These are phyloP conservation scores for Drosophila orosa DNA, from an alignment of 1,140 invertebrate genomes.

Conservation along the genomic window DNA sequence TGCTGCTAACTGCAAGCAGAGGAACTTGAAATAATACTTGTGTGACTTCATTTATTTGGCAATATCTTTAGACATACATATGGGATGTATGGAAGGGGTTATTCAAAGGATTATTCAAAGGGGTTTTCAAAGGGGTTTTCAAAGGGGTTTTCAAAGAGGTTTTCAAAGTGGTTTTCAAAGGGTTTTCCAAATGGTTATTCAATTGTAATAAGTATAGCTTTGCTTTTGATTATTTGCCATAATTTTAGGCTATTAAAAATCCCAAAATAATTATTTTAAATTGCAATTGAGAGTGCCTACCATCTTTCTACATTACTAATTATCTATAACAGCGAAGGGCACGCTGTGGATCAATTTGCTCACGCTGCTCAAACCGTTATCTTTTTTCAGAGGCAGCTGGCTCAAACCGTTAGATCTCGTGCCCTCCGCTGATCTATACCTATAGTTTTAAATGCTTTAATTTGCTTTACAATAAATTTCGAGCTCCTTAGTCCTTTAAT, in stretches of 20 bases:
- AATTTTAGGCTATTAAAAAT: background rate
- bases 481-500: background rate
- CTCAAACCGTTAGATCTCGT: too few relatives aligned
- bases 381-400: too few relatives aligned
- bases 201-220: background rate
- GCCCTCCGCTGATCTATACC: too few relatives aligned
- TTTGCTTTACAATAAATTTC: too few relatives aligned
- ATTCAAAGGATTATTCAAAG: too few relatives aligned
- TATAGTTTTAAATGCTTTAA: background rate
- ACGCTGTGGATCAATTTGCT: too few relatives aligned
- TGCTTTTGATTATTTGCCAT: background rate
- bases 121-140: too few relatives aligned
- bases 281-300: background rate
- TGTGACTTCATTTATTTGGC: slow-evolving; percentile 31
- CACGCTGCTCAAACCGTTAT: too few relatives aligned
- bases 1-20: slow-evolving; percentile 5
- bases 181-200: background rate
- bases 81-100: too few relatives aligned
- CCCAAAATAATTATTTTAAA: background rate
- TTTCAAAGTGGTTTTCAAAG: too few relatives aligned
- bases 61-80: background rate
- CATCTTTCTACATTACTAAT: background rate
- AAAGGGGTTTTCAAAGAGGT: too few relatives aligned
- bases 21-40: slow-evolving; percentile 18
- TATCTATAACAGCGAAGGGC: too few relatives aligned